Conservation (phyloP, 2,888 invertebrate species). For the Drosophila gaucha region DNA sequence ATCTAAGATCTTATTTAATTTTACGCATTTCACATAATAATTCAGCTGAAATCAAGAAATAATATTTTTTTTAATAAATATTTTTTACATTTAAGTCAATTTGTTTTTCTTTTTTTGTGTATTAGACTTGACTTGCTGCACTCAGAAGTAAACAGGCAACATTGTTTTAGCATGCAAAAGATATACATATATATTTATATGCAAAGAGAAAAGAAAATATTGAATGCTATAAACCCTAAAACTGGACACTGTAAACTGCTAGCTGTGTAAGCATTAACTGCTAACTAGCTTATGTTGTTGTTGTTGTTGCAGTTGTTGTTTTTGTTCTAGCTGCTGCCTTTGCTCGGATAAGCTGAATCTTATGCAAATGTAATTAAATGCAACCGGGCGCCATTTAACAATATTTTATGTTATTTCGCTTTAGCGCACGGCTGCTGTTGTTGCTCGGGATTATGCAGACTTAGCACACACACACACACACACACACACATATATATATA, state of each 20-base stretch:
- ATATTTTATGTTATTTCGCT: conserved; percentile 67
- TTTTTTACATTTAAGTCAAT: background rate
- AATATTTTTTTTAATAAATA: background rate
- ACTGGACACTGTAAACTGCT: background rate
- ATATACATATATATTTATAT: background rate
- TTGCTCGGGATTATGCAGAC: conserved; percentile 44
- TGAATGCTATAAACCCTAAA: conserved; percentile 6
- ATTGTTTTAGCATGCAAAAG: background rate
- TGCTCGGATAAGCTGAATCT: conserved; percentile 70
- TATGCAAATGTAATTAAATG: conserved; percentile 78
- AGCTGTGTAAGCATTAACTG: conserved; percentile 4
- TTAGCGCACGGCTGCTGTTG: conserved; percentile 3
- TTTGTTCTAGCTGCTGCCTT: conserved; percentile 10
- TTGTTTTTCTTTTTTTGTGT: background rate
- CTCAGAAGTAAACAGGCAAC: conserved; percentile 1
- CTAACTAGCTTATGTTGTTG: background rate
- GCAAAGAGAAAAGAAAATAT: background rate
- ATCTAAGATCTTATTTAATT: background rate
- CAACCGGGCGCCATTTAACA: conserved; percentile 68
- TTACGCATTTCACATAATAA: background rate
- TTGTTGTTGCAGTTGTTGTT: conserved; percentile 1
- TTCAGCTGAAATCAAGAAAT: too few species aligned
- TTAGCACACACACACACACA: conserved; percentile 20
- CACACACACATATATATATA: background rate
- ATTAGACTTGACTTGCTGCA: conserved; percentile 6